These are phyloP conservation scores for Danio choprae DNA, from an alignment of 2,797 vertebrate species.

Conservation along the genomic window DNA sequence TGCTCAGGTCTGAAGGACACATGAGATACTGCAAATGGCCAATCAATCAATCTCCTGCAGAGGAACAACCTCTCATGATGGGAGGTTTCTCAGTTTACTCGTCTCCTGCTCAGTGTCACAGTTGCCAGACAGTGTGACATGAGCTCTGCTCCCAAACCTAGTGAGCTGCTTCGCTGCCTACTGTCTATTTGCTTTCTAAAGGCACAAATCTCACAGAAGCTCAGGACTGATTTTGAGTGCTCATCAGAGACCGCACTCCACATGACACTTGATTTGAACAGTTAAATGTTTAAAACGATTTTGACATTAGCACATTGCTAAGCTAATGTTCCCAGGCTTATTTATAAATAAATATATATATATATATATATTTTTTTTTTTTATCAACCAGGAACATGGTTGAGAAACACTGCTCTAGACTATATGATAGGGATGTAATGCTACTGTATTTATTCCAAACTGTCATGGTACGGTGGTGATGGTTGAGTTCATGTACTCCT, in stretches of 20 bases:
- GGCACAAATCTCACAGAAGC: neutral
- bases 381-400: too few relatives aligned
- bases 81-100: conserved; percentile 51
- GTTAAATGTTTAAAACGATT: neutral
- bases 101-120: conserved; percentile 9
- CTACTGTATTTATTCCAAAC: too few relatives aligned
- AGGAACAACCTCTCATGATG: conserved; percentile 56
- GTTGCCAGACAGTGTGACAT: conserved; percentile 13
- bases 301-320: neutral
- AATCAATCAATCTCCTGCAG: conserved; percentile 78
- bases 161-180: neutral
- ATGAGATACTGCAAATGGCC: conserved; percentile 68
- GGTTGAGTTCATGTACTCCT: too few relatives aligned
- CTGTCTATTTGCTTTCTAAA: neutral
- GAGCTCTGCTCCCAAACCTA: neutral
- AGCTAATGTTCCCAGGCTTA: neutral
- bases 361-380: too few relatives aligned
- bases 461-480: too few relatives aligned
- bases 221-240: neutral
- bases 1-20: conserved; percentile 72
- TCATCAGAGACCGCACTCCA: neutral
- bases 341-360: too few relatives aligned
- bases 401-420: too few relatives aligned
- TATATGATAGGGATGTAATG: too few relatives aligned
- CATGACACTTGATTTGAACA: neutral